Base-by-base conservation (phyloP, 2,797 vertebrate species). In the Notolepis coatsorum region DNA sequence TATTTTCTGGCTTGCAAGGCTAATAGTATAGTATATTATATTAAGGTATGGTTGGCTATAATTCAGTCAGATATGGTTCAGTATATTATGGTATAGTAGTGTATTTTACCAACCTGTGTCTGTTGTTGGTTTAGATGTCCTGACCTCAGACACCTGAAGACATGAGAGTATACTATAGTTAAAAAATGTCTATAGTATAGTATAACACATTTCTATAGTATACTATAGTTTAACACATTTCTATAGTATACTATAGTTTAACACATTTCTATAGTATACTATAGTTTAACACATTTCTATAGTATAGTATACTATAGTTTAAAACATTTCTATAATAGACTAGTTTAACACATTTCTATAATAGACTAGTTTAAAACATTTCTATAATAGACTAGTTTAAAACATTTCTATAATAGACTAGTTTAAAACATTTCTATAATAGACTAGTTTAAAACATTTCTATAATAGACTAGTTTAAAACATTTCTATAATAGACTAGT, bases 21-120 rank as follows among this genome's bases (percentile, higher is more conserved):
- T n/a, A n/a, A n/a, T 47, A 47, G 21, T 7, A 27, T n/a, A 47
- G 25, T 18, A 49, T 3, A 23, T 21, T 47, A 17, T 4, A 31
- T 1, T 23, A 18, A 4, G 10, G 10, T 30, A 30, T 9, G 9
- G 9, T 45, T 21, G 2, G 24, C 3, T 47, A 27, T 7, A 27
- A 2, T 25, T n/a, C 3, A 28, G 10, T 27, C 1, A 27, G 8
- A 13, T 27, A 27, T 15, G 15, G 23, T 50, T 20, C 2, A 15
- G 18, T 27, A 20, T 28, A 8, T 9, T 51, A 21, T 9, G 20
- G 27, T 4, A 49, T 8, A 31, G 25, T 49, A 17, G 5, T 30
- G 12, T 31, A 25, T 4, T 51, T 59, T 63, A 49, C 67, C 18
- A 25, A 81, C 78, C 71, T 31, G 59, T 23, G n/a, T 61, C 17